Conservation (phyloP, 1,140 invertebrate species). For the Calliopsis andreniformis region DNA sequence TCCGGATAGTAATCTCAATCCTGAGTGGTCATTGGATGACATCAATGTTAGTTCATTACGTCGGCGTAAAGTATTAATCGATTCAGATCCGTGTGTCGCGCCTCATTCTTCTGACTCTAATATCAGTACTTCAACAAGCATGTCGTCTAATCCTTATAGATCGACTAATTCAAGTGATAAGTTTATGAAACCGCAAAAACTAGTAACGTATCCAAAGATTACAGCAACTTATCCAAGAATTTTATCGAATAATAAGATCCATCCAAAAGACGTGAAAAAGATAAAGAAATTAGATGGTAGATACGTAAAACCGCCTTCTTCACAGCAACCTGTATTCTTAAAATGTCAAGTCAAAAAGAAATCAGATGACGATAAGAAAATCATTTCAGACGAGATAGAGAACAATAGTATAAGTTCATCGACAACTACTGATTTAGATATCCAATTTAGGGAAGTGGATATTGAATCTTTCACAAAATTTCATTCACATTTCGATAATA, state of each 20-base stretch:
- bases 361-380: constrained; percentile 35
- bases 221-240: constrained; percentile 68
- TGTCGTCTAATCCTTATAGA: constrained; percentile 23
- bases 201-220: constrained; percentile 73
- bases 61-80: constrained; percentile 72
- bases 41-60: constrained; percentile 68
- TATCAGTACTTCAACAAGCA: background rate
- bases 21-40: constrained; percentile 51
- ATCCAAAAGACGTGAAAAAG: constrained; percentile 51
- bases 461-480: constrained; percentile 63
- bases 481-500: constrained; percentile 50
- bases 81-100: constrained; percentile 35
- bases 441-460: constrained; percentile 73
- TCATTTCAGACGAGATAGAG: constrained; percentile 3
- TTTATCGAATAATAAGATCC: constrained; percentile 28
- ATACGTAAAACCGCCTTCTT: constrained; percentile 67
- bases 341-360: constrained; percentile 71
- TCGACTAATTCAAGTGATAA: constrained; percentile 2
- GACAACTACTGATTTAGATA: constrained; percentile 78
- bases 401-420: constrained; percentile 17
- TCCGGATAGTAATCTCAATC: constrained; percentile 65
- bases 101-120: constrained; percentile 19
- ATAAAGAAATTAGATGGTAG: constrained; percentile 59
- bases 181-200: constrained; percentile 52
- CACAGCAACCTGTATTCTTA: constrained; percentile 70